Percentiles rank a stretch among this genome's conserved stretches.
These are phyloP conservation scores for Ariolimax columbianus DNA, from an alignment of 2,888 invertebrate genomes.

Conservation along the genomic window DNA sequence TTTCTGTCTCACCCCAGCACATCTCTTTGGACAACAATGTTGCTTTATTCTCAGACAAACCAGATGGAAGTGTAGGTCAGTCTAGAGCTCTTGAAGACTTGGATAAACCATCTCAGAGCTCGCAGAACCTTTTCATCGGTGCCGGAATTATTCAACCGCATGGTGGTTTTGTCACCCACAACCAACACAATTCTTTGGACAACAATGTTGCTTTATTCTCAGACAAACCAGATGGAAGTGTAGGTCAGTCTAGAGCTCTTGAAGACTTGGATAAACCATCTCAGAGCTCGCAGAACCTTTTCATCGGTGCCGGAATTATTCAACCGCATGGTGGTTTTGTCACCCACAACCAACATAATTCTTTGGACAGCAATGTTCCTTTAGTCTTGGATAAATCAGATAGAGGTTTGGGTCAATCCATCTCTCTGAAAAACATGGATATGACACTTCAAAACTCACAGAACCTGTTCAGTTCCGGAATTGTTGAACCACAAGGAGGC, in stretches of 20 bases:
- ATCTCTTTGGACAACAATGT: slow-evolving; percentile 50
- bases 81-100: neutral
- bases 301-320: neutral
- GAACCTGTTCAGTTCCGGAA: no score
- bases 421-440: neutral
- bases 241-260: neutral
- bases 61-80: slow-evolving; percentile 39
- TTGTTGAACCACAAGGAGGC: slow-evolving; percentile 53
- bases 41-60: slow-evolving; percentile 36
- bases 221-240: slow-evolving; percentile 48
- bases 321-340: neutral
- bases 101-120: neutral
- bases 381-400: slow-evolving; percentile 44
- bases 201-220: slow-evolving; percentile 19
- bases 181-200: slow-evolving; percentile 52
- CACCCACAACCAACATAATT: slow-evolving; percentile 42
- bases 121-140: no score
- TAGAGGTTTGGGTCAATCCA: slow-evolving; percentile 1
- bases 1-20: slow-evolving; percentile 28
- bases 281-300: no score
- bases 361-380: slow-evolving; percentile 37
- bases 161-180: neutral
- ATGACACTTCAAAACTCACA: neutral
- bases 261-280: neutral
- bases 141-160: neutral